These are phyloP conservation scores for Bombus waltoni DNA, from an alignment of 1,140 invertebrate genomes.

Conservation along the genomic window DNA sequence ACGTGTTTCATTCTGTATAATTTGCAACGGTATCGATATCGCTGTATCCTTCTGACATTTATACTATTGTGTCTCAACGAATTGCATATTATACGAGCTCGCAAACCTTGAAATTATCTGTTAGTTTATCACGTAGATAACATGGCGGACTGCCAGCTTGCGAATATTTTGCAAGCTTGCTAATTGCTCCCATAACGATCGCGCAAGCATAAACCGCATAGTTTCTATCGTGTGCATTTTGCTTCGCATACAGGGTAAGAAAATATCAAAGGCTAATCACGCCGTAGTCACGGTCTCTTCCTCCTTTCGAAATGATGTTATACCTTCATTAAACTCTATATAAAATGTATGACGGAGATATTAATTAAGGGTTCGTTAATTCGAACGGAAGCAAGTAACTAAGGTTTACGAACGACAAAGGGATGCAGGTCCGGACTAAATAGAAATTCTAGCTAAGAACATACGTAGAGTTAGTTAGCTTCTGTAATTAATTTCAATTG, in stretches of 20 bases:
- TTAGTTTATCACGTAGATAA: slow-evolving; percentile 9
- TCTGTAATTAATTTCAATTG: too few species aligned
- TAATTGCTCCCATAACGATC: slow-evolving; percentile 31
- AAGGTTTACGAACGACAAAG: slow-evolving; percentile 9
- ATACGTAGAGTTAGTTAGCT: not conserved
- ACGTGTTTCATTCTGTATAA: not conserved
- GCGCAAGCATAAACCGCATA: not conserved
- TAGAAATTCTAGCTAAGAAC: too few species aligned
- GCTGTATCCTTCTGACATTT: not conserved
- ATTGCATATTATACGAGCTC: not conserved
- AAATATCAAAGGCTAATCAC: slow-evolving; percentile 22
- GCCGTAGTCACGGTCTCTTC: not conserved
- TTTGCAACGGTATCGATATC: not conserved
- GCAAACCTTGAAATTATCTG: slow-evolving; percentile 11
- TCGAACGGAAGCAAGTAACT: not conserved
- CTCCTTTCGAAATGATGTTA: not conserved
- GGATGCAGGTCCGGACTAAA: not conserved
- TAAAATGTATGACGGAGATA: not conserved
- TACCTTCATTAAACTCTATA: slow-evolving; percentile 9
- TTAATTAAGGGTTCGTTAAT: slow-evolving; percentile 44
- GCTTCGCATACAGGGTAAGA: not conserved
- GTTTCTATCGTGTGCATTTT: slow-evolving; percentile 7
- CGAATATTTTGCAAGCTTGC: slow-evolving; percentile 33
- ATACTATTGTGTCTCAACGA: too few species aligned
- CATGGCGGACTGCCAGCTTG: slow-evolving; percentile 7